Evolutionary conservation across 2,113 vertebrate species (phyloP).

Genomic region (Tichodroma muraria): DNA sequence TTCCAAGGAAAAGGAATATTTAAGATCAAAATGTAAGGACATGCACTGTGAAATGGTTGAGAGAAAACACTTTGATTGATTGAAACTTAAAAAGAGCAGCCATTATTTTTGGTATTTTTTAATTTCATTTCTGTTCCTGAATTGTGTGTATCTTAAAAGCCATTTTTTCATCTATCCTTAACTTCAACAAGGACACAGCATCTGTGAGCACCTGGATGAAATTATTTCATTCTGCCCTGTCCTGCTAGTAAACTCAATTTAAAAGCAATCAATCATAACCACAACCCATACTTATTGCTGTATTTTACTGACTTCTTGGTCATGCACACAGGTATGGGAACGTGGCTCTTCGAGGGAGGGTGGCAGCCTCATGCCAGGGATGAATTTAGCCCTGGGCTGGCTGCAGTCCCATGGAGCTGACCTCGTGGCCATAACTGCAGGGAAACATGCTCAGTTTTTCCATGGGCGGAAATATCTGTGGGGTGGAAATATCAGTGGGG

Average conservation of each 20-base stretch:
- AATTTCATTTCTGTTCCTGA: not conserved
- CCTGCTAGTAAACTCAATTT: not conserved
- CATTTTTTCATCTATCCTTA: not conserved
- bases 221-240: not conserved
- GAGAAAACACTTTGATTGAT: not conserved
- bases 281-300: rapidly evolving
- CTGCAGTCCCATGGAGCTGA: not conserved
- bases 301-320: not conserved
- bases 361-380: not conserved
- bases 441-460: not conserved
- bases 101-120: not conserved
- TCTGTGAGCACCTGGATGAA: not conserved
- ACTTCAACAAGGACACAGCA: not conserved
- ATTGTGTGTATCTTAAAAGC: not conserved
- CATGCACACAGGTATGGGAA: not conserved
- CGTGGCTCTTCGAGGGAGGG: rapidly evolving
- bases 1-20: not conserved
- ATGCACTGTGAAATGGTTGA: not conserved
- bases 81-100: not conserved
- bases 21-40: not conserved
- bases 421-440: too few species aligned
- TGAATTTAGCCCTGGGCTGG: not conserved
- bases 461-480: not conserved
- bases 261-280: not conserved
- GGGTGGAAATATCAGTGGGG: not conserved